Conservation (phyloP, 1,140 invertebrate species). For the Asobara japonica region DNA sequence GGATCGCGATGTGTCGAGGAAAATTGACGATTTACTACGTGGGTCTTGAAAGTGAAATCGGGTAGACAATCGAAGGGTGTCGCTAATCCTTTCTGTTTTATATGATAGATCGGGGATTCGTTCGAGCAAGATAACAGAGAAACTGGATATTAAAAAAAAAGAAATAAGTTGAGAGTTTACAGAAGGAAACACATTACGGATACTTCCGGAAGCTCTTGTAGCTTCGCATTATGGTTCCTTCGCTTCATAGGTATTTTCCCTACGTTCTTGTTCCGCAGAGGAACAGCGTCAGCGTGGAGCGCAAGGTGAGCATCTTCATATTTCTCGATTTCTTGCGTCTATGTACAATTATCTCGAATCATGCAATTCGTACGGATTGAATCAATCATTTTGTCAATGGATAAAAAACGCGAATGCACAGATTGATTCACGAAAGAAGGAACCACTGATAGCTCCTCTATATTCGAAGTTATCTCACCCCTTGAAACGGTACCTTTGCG, state of each 20-base stretch:
- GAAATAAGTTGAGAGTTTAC: not conserved
- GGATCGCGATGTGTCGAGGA: slow-evolving; percentile 14
- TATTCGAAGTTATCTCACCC: too few relatives aligned
- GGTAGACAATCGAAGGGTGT: slow-evolving; percentile 28
- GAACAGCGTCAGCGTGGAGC: not conserved
- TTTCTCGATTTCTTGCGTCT: not conserved
- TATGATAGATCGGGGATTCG: not conserved
- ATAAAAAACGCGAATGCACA: too few relatives aligned
- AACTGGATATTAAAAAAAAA: not conserved
- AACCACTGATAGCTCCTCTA: too few relatives aligned
- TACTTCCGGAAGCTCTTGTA: not conserved
- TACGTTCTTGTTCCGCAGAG: not conserved
- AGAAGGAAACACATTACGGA: not conserved
- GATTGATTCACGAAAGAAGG: too few relatives aligned
- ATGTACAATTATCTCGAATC: not conserved
- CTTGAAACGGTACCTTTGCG: too few relatives aligned
- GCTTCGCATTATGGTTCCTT: not conserved
- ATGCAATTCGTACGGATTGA: too few relatives aligned
- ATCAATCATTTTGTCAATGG: too few relatives aligned
- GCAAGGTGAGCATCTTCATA: slow-evolving; percentile 18
- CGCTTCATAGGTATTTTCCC: not conserved
- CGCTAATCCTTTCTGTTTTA: not conserved
- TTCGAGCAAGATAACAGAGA: not conserved
- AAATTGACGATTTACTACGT: slow-evolving; percentile 52
- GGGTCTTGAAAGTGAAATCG: slow-evolving; percentile 58